phyloP scores from a whole-genome alignment of 2,113 vertebrate species.

The Isichthys henryi region DNA sequence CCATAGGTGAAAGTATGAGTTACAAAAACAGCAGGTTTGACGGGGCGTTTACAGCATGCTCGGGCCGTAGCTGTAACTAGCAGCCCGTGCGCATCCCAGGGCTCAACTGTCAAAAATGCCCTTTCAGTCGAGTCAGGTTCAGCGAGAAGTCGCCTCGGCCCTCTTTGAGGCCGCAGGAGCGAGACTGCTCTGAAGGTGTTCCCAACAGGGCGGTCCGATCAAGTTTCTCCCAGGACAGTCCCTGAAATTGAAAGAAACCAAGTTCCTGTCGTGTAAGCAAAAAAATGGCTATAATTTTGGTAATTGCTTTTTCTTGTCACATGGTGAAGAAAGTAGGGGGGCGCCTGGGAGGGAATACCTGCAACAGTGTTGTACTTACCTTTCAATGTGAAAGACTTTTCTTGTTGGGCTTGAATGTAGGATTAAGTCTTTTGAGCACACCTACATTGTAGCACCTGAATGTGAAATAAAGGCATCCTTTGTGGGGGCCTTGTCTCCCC shows the following conservation, averaged over 20 bases:
- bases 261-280: slow-evolving; percentile 31
- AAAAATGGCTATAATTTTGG: slow-evolving; percentile 39
- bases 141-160: slow-evolving; percentile 25
- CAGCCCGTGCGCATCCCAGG: slow-evolving; percentile 34
- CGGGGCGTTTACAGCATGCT: slow-evolving; percentile 23
- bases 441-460: slow-evolving; percentile 57
- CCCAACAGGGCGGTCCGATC: slow-evolving; percentile 33
- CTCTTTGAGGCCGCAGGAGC: slow-evolving; percentile 20
- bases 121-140: slow-evolving; percentile 29
- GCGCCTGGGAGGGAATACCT: slow-evolving; percentile 38
- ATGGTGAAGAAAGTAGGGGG: slow-evolving; percentile 15
- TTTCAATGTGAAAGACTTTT: slow-evolving; percentile 57
- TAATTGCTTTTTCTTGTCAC: slow-evolving; percentile 35
- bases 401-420: slow-evolving; percentile 55
- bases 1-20: slow-evolving; percentile 44
- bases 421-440: slow-evolving; percentile 59
- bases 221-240: slow-evolving; percentile 36
- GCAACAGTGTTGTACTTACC: slow-evolving; percentile 54
- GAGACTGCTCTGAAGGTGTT: slow-evolving; percentile 33
- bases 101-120: slow-evolving; percentile 36
- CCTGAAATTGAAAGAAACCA: slow-evolving; percentile 21
- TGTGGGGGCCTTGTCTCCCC: slow-evolving; percentile 41
- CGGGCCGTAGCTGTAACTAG: slow-evolving; percentile 40
- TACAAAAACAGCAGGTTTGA: slow-evolving; percentile 30
- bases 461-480: slow-evolving; percentile 58